phyloP scores from a whole-genome alignment of 64 coral and sea anemone species.

The Montipora foliosa region DNA sequence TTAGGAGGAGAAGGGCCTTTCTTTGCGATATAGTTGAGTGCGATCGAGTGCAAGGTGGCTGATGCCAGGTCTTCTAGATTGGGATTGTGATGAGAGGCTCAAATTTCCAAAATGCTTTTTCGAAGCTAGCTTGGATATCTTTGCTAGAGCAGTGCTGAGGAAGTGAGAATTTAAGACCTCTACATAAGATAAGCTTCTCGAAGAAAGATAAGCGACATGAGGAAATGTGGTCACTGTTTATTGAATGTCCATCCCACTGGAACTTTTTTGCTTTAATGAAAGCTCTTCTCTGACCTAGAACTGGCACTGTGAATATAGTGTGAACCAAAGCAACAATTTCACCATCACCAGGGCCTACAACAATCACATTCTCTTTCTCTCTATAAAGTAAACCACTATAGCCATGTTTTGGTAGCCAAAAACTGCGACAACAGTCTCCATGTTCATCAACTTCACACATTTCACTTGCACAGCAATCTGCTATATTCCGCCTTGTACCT shows the following conservation, averaged over 20 bases:
- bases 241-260: slow-evolving; percentile 43
- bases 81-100: no score
- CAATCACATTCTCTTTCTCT: slow-evolving; percentile 34
- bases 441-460: slow-evolving; percentile 35
- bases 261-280: slow-evolving; percentile 34
- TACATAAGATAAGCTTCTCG: no score
- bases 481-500: slow-evolving; percentile 2
- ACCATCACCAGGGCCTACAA: slow-evolving; percentile 30
- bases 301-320: slow-evolving; percentile 27
- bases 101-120: no score
- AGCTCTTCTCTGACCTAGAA: slow-evolving; percentile 24
- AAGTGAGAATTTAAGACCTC: no score
- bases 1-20: no score
- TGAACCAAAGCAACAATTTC: slow-evolving; percentile 25
- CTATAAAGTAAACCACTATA: slow-evolving; percentile 55
- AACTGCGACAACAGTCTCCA: slow-evolving; percentile 14
- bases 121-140: no score
- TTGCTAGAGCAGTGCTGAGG: no score
- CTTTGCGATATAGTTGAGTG: no score
- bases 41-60: no score
- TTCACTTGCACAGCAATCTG: slow-evolving; percentile 31
- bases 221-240: slow-evolving; percentile 13
- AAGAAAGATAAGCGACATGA: no score
- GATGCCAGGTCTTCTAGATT: no score
- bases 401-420: slow-evolving; percentile 47